A percentile compares a stretch with the other conserved stretches of the same genome.
phyloP scores from a whole-genome alignment of 2,113 vertebrate species.

The Carollia perspicillata region DNA sequence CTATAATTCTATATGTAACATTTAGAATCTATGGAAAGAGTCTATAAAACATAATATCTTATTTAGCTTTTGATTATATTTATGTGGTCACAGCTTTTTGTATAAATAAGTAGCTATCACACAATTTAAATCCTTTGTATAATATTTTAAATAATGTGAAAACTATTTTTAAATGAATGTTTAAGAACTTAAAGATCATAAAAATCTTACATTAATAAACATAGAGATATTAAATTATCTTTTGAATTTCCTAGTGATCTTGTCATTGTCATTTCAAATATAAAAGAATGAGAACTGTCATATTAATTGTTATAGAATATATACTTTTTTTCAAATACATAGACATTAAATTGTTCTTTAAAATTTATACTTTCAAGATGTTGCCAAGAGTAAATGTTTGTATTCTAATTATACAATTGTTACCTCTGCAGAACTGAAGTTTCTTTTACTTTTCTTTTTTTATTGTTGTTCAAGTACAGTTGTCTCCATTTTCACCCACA shows the following conservation, averaged over 20 bases:
- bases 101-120: not conserved
- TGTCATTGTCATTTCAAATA: not conserved
- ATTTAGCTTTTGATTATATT: not conserved
- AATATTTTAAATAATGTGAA: not conserved
- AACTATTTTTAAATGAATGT: not conserved
- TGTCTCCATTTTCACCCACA: too few relatives aligned
- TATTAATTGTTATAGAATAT: not conserved
- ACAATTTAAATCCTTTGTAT: not conserved
- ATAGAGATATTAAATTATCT: not conserved
- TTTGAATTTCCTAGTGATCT: not conserved
- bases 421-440: constrained; percentile 48
- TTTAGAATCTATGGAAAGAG: not conserved
- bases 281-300: not conserved
- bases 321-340: constrained; percentile 47
- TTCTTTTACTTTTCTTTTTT: constrained; percentile 17
- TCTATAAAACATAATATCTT: not conserved
- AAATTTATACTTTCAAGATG: constrained; percentile 75
- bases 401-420: constrained; percentile 75
- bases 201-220: not conserved
- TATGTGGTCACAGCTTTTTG: not conserved
- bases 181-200: not conserved
- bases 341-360: constrained; percentile 74
- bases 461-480: too few relatives aligned
- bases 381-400: constrained; percentile 55
- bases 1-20: not conserved